phyloP scores from a whole-genome alignment of 92 coral and sea anemone species.

The Micromussa lordhowensis region DNA sequence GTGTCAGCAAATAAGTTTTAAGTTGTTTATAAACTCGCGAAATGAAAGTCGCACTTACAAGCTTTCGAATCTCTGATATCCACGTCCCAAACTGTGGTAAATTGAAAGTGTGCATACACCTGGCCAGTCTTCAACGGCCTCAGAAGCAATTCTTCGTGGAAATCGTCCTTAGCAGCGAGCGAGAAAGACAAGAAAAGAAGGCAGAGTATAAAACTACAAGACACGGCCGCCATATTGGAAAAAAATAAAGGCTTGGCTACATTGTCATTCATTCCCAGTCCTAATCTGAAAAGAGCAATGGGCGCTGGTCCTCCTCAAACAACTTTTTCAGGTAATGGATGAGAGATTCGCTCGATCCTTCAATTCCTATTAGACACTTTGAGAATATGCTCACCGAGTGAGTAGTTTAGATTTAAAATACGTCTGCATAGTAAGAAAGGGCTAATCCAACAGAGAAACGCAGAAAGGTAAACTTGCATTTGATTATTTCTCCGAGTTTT shows the following conservation, averaged over 20 bases:
- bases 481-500: too few relatives aligned
- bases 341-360: too few relatives aligned
- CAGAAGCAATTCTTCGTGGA: conserved; percentile 91
- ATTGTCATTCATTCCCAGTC: background rate
- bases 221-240: conserved; percentile 65
- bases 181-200: conserved; percentile 22
- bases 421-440: too few relatives aligned
- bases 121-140: conserved; percentile 92
- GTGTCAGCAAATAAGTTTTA: too few relatives aligned
- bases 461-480: too few relatives aligned
- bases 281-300: background rate
- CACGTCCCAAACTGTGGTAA: conserved; percentile 92
- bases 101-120: conserved; percentile 93
- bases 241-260: conserved; percentile 30
- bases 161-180: conserved; percentile 73
- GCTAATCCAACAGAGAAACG: too few relatives aligned
- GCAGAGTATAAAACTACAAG: background rate
- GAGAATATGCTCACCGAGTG: too few relatives aligned
- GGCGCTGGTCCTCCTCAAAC: background rate
- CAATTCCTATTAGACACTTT: too few relatives aligned
- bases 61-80: conserved; percentile 73
- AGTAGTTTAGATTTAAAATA: too few relatives aligned
- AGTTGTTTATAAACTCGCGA: background rate
- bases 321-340: too few relatives aligned
- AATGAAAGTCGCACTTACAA: conserved; percentile 61